Base-by-base conservation (phyloP, 2,888 invertebrate genomes). In the Alloplasta piceator region DNA sequence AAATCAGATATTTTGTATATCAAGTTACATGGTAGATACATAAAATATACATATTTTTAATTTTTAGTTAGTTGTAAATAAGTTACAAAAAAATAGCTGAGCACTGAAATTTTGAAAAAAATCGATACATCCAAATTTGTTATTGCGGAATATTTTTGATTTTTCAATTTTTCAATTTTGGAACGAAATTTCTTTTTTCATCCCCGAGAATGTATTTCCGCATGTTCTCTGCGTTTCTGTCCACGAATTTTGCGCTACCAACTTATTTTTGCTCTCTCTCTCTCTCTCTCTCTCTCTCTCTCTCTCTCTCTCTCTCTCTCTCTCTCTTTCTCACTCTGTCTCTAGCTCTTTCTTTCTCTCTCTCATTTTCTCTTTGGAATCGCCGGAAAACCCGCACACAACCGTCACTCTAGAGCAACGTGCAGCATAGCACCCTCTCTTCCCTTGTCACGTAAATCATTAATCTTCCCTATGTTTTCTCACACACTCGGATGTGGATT, bases 401-500 rank as follows among this genome's bases (percentile, higher is more conserved):
- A 52, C 52, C 52, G 14, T 52, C 75, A 75, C 77, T 56, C 81
- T 68, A 64, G 73, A 26, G 78, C 77, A 74, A 74, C 77, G 82
- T 73, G 77, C 77, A 78, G 55, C 74, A 52, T 46, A 64, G 74
- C 79, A 83, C 84, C 87, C 87, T 83, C 87, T 83, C 85, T 87
- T 86, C 85, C 86, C 88, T 85, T 90, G 91, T 91, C 91, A 90
- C 90, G 89, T 88, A 88, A 90, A 91, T 92, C 92, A 92, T 92
- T 92, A 92, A 92, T 92, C 92, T 91, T 91, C 85, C 26, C 89
- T 89, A 87, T 90, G 90, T 91, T 92, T 92, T 91, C 91, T 90
- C 91, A 90, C 90, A 89, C 89, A 91, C 91, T 92, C 90, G 88
- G 89, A 91, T 92, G 92, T 92, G 91, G 91, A 92, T 92, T 92